These are phyloP conservation scores for Nephrotoma guestfalica DNA, from an alignment of 2,888 invertebrate species.

Conservation along the genomic window DNA sequence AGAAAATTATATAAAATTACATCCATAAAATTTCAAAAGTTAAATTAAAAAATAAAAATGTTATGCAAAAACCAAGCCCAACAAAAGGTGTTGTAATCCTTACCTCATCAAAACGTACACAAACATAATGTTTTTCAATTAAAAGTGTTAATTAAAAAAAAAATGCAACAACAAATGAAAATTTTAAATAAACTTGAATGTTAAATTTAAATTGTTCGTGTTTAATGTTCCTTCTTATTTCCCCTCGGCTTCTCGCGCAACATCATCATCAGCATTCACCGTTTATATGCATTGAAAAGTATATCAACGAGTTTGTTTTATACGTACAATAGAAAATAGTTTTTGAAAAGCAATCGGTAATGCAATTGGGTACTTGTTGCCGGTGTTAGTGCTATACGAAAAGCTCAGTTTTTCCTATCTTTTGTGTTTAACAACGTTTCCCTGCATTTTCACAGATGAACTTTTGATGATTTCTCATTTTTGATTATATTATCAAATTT, in stretches of 20 bases:
- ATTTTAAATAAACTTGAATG: neutral
- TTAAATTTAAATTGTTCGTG: no score
- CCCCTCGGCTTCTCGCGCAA: neutral
- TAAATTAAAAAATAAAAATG: neutral
- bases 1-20: neutral
- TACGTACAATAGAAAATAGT: no score
- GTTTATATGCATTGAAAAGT: no score
- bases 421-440: neutral
- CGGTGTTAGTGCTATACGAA: no score
- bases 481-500: neutral
- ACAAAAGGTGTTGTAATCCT: neutral
- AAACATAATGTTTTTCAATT: neutral
- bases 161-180: neutral
- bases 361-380: no score
- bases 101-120: neutral
- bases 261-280: neutral
- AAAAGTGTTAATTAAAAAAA: neutral
- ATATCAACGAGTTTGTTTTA: no score
- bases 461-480: neutral
- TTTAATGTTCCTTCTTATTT: no score
- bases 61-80: neutral
- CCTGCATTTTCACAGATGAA: neutral
- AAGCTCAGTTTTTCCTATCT: no score
- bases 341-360: no score
- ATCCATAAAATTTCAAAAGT: neutral